Conservation (phyloP, 2,888 invertebrate genomes). For the Cephus rjabovi region DNA sequence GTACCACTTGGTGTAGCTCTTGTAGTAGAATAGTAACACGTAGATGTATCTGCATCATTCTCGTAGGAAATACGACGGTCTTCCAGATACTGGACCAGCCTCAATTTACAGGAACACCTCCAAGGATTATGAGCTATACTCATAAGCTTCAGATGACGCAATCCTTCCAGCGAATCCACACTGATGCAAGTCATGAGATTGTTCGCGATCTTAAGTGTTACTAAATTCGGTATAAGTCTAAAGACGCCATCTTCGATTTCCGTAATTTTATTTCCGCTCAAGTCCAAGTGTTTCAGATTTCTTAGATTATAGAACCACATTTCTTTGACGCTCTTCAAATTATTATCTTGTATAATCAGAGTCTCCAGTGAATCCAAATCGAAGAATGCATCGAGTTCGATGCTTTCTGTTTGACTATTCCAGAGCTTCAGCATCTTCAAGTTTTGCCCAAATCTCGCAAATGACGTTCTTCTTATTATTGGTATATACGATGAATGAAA, state of each 20-base stretch:
- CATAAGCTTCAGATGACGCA: constrained; percentile 34
- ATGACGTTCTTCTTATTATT: constrained; percentile 29
- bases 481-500: neutral
- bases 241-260: constrained; percentile 44
- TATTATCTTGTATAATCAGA: constrained; percentile 30
- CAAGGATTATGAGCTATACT: constrained; percentile 47
- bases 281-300: constrained; percentile 35
- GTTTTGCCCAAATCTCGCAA: constrained; percentile 43
- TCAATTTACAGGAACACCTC: constrained; percentile 47
- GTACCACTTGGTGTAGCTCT: neutral
- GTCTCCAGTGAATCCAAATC: constrained; percentile 38
- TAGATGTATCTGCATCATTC: constrained; percentile 6
- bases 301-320: constrained; percentile 35
- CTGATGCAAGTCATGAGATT: constrained; percentile 51
- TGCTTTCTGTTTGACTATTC: constrained; percentile 43
- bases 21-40: neutral
- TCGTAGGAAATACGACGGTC: constrained; percentile 38
- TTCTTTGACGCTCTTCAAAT: constrained; percentile 33
- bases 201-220: constrained; percentile 39
- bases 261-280: constrained; percentile 46
- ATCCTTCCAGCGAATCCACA: constrained; percentile 31
- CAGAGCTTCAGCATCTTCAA: constrained; percentile 41
- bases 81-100: constrained; percentile 38
- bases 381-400: constrained; percentile 41
- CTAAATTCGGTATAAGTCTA: constrained; percentile 34